Evolutionary conservation across 2,888 invertebrate species (phyloP).

Genomic region (Tipula confusa): DNA sequence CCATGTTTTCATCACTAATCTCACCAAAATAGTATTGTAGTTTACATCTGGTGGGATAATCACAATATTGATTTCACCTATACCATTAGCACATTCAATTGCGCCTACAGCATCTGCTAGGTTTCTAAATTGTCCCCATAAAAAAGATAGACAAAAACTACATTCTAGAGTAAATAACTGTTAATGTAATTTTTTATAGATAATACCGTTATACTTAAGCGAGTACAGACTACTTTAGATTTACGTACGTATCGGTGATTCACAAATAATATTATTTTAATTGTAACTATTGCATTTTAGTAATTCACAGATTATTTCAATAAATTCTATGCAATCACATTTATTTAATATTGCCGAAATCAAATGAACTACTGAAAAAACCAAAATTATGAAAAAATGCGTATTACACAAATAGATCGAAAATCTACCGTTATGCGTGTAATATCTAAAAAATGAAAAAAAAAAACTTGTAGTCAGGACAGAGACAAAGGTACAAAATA

Average conservation of each 20-base stretch:
- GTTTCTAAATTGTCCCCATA: background rate
- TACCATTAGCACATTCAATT: background rate
- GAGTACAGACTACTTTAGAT: background rate
- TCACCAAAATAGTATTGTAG: background rate
- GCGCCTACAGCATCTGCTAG: background rate
- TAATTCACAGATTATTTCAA: background rate
- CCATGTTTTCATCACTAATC: background rate
- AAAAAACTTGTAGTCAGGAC: background rate
- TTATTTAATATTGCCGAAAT: background rate
- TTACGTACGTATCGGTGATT: background rate
- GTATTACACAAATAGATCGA: too few relatives aligned
- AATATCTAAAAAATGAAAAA: background rate
- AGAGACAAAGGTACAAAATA: background rate
- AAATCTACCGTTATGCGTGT: background rate
- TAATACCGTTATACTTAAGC: background rate
- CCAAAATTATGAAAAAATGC: background rate
- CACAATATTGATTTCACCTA: background rate
- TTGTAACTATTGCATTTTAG: background rate
- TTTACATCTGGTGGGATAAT: background rate
- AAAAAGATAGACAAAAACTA: background rate
- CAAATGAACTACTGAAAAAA: background rate
- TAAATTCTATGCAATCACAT: too few relatives aligned
- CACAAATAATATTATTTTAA: background rate
- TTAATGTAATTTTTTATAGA: background rate
- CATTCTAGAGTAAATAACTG: background rate